These are phyloP conservation scores for Cerastis rubricosa DNA, from an alignment of 2,888 invertebrate species.

Conservation along the genomic window DNA sequence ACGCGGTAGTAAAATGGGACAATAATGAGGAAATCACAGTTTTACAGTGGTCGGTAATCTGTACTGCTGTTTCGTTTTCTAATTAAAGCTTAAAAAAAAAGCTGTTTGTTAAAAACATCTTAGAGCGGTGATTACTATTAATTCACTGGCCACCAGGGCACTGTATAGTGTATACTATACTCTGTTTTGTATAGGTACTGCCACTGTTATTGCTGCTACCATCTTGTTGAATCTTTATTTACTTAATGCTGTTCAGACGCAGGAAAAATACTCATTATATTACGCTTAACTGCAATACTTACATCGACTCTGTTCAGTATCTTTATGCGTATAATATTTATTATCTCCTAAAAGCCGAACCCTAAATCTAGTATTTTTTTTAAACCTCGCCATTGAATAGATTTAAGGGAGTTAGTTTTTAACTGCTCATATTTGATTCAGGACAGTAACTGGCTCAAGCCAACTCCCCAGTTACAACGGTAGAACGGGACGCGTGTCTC, in stretches of 20 bases:
- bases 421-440: background rate
- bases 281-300: background rate
- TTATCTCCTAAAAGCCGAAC: background rate
- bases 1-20: background rate
- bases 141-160: too few relatives aligned
- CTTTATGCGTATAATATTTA: background rate
- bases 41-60: background rate
- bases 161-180: background rate
- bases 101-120: background rate
- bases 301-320: background rate
- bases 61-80: background rate
- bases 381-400: background rate
- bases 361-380: too few relatives aligned
- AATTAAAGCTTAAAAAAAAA: background rate
- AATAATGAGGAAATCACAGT: background rate
- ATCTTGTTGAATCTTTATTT: background rate
- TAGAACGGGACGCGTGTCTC: slow-evolving; percentile 76
- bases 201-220: background rate
- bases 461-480: slow-evolving; percentile 30
- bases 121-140: background rate
- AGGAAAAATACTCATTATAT: background rate
- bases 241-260: background rate
- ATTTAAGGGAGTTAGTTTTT: background rate
- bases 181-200: too few relatives aligned
- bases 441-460: slow-evolving; percentile 32